Percentiles rank a stretch among this genome's conserved stretches.
Conservation (phyloP, 1,140 invertebrate genomes). For the Sitodiplosis mosellana region DNA sequence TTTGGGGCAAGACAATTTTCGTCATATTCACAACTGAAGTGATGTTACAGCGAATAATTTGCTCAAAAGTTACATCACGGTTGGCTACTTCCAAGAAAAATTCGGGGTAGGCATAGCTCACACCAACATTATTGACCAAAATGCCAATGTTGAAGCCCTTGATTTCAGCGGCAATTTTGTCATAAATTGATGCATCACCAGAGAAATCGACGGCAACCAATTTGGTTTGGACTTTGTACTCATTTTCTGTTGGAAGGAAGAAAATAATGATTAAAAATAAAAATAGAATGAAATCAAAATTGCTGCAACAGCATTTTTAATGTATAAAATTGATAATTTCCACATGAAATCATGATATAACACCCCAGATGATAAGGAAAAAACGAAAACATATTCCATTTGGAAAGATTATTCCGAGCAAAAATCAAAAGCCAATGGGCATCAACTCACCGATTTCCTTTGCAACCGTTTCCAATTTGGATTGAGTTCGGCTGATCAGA, state of each 20-base stretch:
- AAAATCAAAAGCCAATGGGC: too few species aligned
- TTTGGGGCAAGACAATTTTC: slow-evolving; percentile 64
- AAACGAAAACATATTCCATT: too few species aligned
- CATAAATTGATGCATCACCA: slow-evolving; percentile 47
- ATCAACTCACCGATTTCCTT: slow-evolving; percentile 46
- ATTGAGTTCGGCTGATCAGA: slow-evolving; percentile 66
- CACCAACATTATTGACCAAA: slow-evolving; percentile 55
- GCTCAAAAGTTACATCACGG: slow-evolving; percentile 29
- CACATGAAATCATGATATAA: too few species aligned
- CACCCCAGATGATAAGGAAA: too few species aligned
- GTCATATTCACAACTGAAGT: slow-evolving; percentile 67
- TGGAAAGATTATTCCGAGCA: too few species aligned
- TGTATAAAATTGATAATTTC: too few species aligned
- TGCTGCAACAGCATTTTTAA: not conserved
- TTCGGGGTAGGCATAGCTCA: slow-evolving; percentile 47
- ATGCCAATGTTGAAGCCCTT: slow-evolving; percentile 72
- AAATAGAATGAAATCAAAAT: not conserved
- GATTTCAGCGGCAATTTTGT: slow-evolving; percentile 53
- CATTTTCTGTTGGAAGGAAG: slow-evolving; percentile 10
- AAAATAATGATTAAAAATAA: not conserved
- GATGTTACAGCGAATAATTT: slow-evolving; percentile 54
- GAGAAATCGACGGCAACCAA: slow-evolving; percentile 75
- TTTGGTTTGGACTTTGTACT: slow-evolving; percentile 61
- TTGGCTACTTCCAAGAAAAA: slow-evolving; percentile 55
- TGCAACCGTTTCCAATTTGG: slow-evolving; percentile 65